A percentile compares a stretch with the other conserved stretches of the same genome.
phyloP scores from a whole-genome alignment of 1,140 invertebrate species.

The Dendrolimus kikuchii region DNA sequence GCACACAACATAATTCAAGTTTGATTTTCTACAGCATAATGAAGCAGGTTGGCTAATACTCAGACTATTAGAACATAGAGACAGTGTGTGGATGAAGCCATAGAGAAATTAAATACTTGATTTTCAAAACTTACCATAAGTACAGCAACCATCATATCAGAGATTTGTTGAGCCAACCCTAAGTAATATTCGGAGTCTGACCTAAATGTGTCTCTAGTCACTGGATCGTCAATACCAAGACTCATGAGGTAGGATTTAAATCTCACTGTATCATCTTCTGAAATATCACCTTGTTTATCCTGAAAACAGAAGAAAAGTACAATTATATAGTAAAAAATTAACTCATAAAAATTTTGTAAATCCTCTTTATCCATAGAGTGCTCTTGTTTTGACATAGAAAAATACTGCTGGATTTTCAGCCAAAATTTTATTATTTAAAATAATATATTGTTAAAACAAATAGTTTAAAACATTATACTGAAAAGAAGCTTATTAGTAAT shows the following conservation, averaged over 20 bases:
- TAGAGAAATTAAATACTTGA: too few species aligned
- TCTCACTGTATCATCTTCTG: conserved; percentile 96
- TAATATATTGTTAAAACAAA: neutral
- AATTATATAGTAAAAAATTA: conserved; percentile 4
- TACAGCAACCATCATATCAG: conserved; percentile 85
- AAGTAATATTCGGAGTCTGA: conserved; percentile 90
- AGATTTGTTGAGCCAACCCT: conserved; percentile 90
- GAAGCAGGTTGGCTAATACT: too few species aligned
- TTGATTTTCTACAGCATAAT: too few species aligned
- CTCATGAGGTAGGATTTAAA: conserved; percentile 98
- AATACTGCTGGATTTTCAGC: too few species aligned
- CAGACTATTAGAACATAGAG: too few species aligned
- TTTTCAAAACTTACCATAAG: conserved; percentile 77
- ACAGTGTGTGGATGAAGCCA: too few species aligned
- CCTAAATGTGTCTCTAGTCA: conserved; percentile 92
- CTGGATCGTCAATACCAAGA: conserved; percentile 97
- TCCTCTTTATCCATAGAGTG: too few species aligned
- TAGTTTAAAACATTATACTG: too few species aligned
- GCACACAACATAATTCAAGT: too few species aligned
- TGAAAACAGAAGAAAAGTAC: conserved; percentile 59
- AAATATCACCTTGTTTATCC: conserved; percentile 96
- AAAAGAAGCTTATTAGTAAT: too few species aligned
- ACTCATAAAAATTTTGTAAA: too few species aligned
- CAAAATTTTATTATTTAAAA: conserved; percentile 3
- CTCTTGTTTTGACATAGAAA: too few species aligned